phyloP scores from a whole-genome alignment of 2,113 vertebrate genomes.

The Antennarius striatus region DNA sequence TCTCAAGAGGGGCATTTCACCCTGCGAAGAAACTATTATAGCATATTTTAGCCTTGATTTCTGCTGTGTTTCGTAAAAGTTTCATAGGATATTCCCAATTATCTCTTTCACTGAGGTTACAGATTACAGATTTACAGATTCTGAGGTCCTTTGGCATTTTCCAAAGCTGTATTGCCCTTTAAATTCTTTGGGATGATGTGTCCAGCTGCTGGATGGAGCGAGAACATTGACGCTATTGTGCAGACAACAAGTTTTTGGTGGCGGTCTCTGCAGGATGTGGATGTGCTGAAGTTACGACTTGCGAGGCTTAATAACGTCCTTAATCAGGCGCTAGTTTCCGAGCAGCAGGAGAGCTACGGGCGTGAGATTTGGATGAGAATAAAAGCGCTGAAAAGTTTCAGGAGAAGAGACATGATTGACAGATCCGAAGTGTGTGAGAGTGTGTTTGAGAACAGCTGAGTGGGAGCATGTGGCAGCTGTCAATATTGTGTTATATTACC shows the following conservation, averaged over 20 bases:
- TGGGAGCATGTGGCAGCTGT: constrained; percentile 13
- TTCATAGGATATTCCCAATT: constrained; percentile 31
- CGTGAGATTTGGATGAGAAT: constrained; percentile 24
- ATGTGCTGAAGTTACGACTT: constrained; percentile 4
- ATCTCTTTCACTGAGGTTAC: constrained; percentile 3
- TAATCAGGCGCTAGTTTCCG: constrained; percentile 54
- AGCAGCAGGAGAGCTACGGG: constrained; percentile 39
- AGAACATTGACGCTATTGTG: constrained; percentile 33
- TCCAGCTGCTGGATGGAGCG: constrained; percentile 36
- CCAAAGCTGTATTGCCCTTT: constrained; percentile 21
- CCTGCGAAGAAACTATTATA: background rate
- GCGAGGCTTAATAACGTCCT: no score
- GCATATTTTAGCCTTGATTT: constrained; percentile 1
- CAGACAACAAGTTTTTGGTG: constrained; percentile 63
- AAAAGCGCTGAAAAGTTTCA: constrained; percentile 14
- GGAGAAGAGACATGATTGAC: constrained; percentile 38
- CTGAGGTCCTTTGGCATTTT: constrained; percentile 30
- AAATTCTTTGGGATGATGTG: constrained; percentile 37
- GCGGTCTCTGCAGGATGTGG: constrained; percentile 36
- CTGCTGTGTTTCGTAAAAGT: constrained; percentile 12
- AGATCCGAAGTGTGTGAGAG: constrained; percentile 1
- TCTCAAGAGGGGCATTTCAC: constrained; percentile 5
- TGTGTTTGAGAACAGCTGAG: constrained; percentile 8
- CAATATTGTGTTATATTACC: constrained; percentile 42
- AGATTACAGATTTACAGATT: background rate